phyloP scores from a whole-genome alignment of 2,797 vertebrate genomes.

The Vespertilio murinus region DNA sequence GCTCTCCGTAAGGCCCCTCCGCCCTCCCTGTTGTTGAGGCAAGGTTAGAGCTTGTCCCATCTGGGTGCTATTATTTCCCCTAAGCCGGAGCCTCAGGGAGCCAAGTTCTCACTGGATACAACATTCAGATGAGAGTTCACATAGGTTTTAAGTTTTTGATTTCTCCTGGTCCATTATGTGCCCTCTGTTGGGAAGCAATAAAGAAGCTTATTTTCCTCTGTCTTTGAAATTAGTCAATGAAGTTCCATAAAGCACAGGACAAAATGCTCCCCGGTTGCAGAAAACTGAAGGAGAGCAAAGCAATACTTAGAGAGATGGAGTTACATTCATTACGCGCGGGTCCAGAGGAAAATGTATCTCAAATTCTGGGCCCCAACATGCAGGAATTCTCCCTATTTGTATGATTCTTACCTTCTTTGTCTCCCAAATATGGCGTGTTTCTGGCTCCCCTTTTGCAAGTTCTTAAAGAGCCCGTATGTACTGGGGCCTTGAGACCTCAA shows the following conservation, averaged over 20 bases:
- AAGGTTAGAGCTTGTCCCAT: neutral
- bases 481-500: too few relatives aligned
- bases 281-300: too few relatives aligned
- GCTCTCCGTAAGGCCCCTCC: neutral
- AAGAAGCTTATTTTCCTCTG: neutral
- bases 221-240: slow-evolving; percentile 31
- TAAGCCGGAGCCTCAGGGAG: neutral
- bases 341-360: too few relatives aligned
- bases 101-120: neutral
- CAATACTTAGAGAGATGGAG: too few relatives aligned
- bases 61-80: neutral
- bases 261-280: neutral
- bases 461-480: too few relatives aligned
- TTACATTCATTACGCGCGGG: too few relatives aligned
- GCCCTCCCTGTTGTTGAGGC: neutral
- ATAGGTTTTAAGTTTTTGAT: neutral
- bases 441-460: too few relatives aligned
- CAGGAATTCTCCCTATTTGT: too few relatives aligned
- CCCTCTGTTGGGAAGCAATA: neutral
- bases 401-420: too few relatives aligned
- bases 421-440: too few relatives aligned
- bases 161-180: neutral
- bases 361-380: too few relatives aligned
- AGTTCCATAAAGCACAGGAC: neutral
- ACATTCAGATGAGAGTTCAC: neutral